Conservation (phyloP, 2,797 vertebrate genomes). For the Darevskia nairensis region DNA sequence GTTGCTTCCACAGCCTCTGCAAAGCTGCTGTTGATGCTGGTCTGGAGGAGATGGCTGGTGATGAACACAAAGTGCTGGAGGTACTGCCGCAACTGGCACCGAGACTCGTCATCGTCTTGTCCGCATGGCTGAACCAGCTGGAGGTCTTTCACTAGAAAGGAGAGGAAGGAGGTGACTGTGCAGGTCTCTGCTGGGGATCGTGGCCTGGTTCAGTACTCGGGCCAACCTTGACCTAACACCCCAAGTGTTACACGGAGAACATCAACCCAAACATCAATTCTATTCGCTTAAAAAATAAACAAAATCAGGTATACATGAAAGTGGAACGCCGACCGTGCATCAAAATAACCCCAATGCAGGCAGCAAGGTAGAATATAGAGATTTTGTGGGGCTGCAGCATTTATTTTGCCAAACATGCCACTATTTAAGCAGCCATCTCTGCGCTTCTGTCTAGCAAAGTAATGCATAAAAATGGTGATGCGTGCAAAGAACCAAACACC, state of each 20-base stretch:
- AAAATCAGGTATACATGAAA: neutral
- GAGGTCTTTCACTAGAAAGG: slow-evolving; percentile 91
- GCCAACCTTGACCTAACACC: neutral
- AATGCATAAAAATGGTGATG: no score
- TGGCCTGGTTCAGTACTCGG: neutral
- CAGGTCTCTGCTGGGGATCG: neutral
- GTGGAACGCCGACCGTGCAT: neutral
- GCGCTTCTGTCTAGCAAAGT: no score
- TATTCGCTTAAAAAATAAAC: accelerated
- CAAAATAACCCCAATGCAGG: no score
- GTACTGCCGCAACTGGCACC: slow-evolving; percentile 85
- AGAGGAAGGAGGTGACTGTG: neutral
- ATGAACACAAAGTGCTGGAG: slow-evolving; percentile 91
- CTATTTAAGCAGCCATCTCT: no score
- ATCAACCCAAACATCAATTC: neutral
- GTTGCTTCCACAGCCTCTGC: slow-evolving; percentile 93
- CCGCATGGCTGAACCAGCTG: slow-evolving; percentile 89
- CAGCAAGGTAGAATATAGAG: neutral
- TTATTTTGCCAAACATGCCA: no score
- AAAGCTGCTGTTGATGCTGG: slow-evolving; percentile 84
- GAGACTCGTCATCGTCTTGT: slow-evolving; percentile 65
- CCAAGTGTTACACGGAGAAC: neutral
- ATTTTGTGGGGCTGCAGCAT: no score
- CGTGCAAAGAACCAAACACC: no score
- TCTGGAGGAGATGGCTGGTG: slow-evolving; percentile 89